A percentile compares a stretch with the other conserved stretches of the same genome.
Conservation (phyloP, 2,113 vertebrate species). For the Pedetes capensis region DNA sequence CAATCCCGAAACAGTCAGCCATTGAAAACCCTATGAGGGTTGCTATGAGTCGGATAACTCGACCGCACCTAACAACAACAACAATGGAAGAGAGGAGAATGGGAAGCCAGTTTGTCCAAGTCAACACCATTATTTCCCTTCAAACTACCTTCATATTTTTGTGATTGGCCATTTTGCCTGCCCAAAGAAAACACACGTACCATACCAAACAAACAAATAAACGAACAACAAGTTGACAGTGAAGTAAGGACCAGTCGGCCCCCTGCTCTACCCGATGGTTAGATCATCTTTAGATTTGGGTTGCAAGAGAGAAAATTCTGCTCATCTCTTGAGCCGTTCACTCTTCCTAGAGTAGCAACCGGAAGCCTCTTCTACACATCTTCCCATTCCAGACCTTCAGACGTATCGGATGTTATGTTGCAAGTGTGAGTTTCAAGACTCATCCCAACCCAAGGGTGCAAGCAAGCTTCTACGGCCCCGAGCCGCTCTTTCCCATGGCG, state of each 20-base stretch:
- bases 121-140: neutral
- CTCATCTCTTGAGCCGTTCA: neutral
- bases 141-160: neutral
- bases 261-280: fast-evolving
- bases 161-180: neutral
- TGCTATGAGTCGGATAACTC: too few relatives aligned
- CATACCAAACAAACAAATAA: neutral
- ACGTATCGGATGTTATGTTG: too few relatives aligned
- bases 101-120: neutral
- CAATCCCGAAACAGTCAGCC: too few relatives aligned
- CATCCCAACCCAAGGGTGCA: fast-evolving
- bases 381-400: too few relatives aligned
- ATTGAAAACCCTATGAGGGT: too few relatives aligned
- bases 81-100: too few relatives aligned
- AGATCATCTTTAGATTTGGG: neutral
- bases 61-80: too few relatives aligned
- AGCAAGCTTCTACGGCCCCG: fast-evolving
- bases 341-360: neutral
- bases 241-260: too few relatives aligned
- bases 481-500: neutral
- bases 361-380: too few relatives aligned
- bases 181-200: neutral
- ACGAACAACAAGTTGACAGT: neutral
- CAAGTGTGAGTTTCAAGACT: too few relatives aligned
- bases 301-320: neutral